A percentile compares a stretch with the other conserved stretches of the same genome.
phyloP scores from a whole-genome alignment of 2,888 invertebrate genomes.

The Cynaeus angustus region DNA sequence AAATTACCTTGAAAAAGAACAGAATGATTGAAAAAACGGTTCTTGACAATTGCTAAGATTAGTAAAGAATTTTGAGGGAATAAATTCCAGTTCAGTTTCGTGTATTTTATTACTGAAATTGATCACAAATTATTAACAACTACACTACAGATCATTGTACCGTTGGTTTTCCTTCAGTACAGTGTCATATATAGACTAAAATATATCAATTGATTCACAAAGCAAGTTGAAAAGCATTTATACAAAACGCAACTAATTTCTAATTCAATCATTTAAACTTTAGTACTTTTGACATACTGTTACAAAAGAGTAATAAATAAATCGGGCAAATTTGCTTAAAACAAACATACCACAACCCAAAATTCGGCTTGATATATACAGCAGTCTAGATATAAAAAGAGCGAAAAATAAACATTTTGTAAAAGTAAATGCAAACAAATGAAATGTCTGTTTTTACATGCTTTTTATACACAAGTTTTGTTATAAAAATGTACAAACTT shows the following conservation, averaged over 20 bases:
- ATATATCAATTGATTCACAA: conserved; percentile 61
- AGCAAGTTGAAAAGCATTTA: conserved; percentile 58
- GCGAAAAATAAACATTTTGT: conserved; percentile 31
- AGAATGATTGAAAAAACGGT: too few species aligned
- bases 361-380: conserved; percentile 49
- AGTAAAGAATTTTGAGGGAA: not conserved
- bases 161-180: conserved; percentile 56
- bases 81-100: conserved; percentile 44
- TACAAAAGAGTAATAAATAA: conserved; percentile 41
- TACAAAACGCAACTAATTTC: conserved; percentile 58
- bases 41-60: not conserved
- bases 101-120: conserved; percentile 63
- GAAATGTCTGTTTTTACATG: conserved; percentile 49
- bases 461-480: conserved; percentile 51
- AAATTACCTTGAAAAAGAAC: too few species aligned
- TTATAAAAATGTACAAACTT: conserved; percentile 57
- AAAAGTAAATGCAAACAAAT: conserved; percentile 51
- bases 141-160: conserved; percentile 59
- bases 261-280: conserved; percentile 50
- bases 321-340: conserved; percentile 48
- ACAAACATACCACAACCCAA: conserved; percentile 52
- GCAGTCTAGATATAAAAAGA: conserved; percentile 49
- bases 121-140: conserved; percentile 63
- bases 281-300: conserved; percentile 38
- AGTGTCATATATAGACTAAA: conserved; percentile 62